phyloP scores from a whole-genome alignment of 2,888 invertebrate species.

The Drosophila anceps region DNA sequence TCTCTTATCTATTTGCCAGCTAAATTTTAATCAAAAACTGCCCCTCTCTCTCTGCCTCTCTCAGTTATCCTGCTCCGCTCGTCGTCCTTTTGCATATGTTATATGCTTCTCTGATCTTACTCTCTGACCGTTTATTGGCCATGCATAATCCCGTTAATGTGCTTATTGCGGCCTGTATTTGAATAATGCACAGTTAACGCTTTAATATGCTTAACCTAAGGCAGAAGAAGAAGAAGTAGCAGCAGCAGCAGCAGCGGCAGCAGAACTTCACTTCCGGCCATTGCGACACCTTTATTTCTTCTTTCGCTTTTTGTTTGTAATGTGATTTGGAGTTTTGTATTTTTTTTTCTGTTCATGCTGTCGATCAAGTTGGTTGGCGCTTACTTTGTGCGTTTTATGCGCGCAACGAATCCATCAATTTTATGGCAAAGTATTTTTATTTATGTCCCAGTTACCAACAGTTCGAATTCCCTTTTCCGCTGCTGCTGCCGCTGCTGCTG shows the following conservation, averaged over 20 bases:
- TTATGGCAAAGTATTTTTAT: slow-evolving; percentile 63
- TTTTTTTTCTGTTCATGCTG: slow-evolving; percentile 30
- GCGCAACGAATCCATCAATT: slow-evolving; percentile 81
- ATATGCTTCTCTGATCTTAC: slow-evolving; percentile 20
- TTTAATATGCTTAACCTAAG: slow-evolving; percentile 83
- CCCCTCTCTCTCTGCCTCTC: neutral
- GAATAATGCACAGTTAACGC: slow-evolving; percentile 84
- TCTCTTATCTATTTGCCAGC: neutral
- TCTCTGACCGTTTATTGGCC: slow-evolving; percentile 84
- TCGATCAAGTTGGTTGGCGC: slow-evolving; percentile 18
- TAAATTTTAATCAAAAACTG: neutral
- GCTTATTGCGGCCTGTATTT: slow-evolving; percentile 74
- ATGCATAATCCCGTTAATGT: slow-evolving; percentile 85
- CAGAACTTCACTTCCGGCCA: slow-evolving; percentile 23
- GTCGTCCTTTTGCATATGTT: slow-evolving; percentile 68
- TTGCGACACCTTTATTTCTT: slow-evolving; percentile 23
- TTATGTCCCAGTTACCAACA: slow-evolving; percentile 30
- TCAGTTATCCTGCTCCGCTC: neutral
- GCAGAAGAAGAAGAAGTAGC: neutral
- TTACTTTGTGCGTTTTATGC: slow-evolving; percentile 58
- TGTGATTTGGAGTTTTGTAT: slow-evolving; percentile 46
- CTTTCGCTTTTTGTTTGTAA: slow-evolving; percentile 37
- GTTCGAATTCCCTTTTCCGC: slow-evolving; percentile 24
- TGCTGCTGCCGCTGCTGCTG: slow-evolving; percentile 32
- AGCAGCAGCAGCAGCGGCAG: neutral